These are phyloP conservation scores for Mechanitis messenoides DNA, from an alignment of 2,888 invertebrate species.

Conservation along the genomic window DNA sequence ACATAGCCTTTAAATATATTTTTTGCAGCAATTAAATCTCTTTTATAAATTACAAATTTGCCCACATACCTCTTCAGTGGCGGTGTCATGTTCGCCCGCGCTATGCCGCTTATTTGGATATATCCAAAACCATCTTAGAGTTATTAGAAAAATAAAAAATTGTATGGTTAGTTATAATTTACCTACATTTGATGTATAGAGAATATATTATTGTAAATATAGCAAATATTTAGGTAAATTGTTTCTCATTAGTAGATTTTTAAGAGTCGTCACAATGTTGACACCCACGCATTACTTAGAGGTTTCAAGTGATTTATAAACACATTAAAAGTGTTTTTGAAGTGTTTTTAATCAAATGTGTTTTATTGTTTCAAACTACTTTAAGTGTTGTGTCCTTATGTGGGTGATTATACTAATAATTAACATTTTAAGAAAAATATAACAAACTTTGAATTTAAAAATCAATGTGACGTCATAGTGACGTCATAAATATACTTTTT, in stretches of 20 bases:
- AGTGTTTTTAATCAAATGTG: not conserved
- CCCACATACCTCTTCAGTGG: conserved; percentile 28
- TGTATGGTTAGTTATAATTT: not conserved
- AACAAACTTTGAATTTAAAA: too few relatives aligned
- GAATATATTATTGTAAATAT: too few relatives aligned
- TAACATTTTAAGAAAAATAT: too few relatives aligned
- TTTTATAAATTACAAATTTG: conserved; percentile 29
- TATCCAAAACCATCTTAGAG: not conserved
- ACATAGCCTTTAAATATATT: conserved; percentile 26
- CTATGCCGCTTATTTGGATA: not conserved
- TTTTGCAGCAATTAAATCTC: conserved; percentile 33
- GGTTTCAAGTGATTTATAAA: not conserved
- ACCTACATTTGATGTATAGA: too few relatives aligned
- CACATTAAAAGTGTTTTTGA: not conserved
- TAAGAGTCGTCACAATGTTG: not conserved
- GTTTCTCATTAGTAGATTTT: not conserved
- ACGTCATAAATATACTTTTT: too few relatives aligned
- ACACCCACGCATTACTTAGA: not conserved
- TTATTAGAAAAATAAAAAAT: not conserved
- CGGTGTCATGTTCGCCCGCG: not conserved
- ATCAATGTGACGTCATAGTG: too few relatives aligned
- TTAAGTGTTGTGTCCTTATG: not conserved
- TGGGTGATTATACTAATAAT: too few relatives aligned
- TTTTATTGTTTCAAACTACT: not conserved
- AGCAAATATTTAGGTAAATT: too few relatives aligned